Percentiles rank a stretch among this genome's conserved stretches.
phyloP scores from a whole-genome alignment of 2,113 vertebrate species.

The Orientallactaga bullata region DNA sequence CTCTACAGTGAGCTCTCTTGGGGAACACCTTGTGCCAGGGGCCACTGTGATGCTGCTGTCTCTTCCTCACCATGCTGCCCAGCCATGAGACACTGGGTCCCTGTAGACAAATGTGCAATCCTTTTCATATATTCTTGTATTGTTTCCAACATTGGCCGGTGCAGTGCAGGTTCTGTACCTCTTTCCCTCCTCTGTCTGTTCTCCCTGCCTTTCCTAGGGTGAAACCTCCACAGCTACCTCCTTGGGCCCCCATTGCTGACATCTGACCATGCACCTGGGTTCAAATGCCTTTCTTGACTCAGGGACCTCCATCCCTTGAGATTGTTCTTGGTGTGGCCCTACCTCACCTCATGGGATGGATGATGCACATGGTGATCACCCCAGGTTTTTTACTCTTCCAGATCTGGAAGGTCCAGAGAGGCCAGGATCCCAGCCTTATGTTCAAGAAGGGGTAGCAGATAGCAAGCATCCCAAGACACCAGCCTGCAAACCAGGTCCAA shows the following conservation, averaged over 20 bases:
- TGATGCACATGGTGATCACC: conserved; percentile 53
- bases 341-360: conserved; percentile 61
- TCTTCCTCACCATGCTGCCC: conserved; percentile 81
- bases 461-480: conserved; percentile 72
- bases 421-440: conserved; percentile 51
- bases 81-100: conserved; percentile 82
- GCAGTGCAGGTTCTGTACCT: conserved; percentile 37
- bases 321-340: conserved; percentile 70
- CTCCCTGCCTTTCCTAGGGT: conserved; percentile 60
- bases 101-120: conserved; percentile 70
- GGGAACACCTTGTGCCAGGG: conserved; percentile 89
- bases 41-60: conserved; percentile 88
- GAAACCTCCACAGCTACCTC: conserved; percentile 53
- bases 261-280: conserved; percentile 44
- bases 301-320: conserved; percentile 71
- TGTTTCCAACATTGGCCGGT: conserved; percentile 61
- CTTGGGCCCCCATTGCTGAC: conserved; percentile 13
- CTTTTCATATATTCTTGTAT: conserved; percentile 66
- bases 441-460: conserved; percentile 47
- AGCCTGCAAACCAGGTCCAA: conserved; percentile 66
- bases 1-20: conserved; percentile 85
- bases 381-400: conserved; percentile 68
- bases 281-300: conserved; percentile 61
- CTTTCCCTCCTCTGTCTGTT: conserved; percentile 14
- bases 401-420: conserved; percentile 55